Evolutionary conservation across 2,888 invertebrate genomes (phyloP).

Genomic region (Drosophila acutilabella): DNA sequence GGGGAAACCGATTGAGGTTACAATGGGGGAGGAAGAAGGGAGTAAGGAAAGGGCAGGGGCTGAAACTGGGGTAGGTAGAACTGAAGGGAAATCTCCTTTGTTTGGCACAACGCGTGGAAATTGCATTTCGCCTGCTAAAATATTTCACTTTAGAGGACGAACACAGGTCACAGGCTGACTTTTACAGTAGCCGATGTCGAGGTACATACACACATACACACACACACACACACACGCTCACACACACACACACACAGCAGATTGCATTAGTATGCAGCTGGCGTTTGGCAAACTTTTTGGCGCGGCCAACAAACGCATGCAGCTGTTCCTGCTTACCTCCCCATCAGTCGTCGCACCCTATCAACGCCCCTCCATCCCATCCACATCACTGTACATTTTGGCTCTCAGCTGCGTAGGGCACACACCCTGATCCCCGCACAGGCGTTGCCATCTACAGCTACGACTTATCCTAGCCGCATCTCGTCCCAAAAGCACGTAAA

Average conservation of each 20-base stretch:
- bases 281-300: slow-evolving; percentile 74
- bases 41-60: not conserved
- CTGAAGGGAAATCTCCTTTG: slow-evolving; percentile 32
- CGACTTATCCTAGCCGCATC: slow-evolving; percentile 58
- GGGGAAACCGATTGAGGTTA: slow-evolving; percentile 21
- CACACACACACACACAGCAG: not conserved
- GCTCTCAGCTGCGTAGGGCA: slow-evolving; percentile 8
- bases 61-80: not conserved
- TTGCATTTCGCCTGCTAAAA: slow-evolving; percentile 77
- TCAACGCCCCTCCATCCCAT: not conserved
- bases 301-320: slow-evolving; percentile 77
- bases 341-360: not conserved
- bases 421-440: not conserved
- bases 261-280: slow-evolving; percentile 73
- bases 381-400: not conserved
- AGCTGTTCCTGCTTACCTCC: slow-evolving; percentile 25
- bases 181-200: slow-evolving; percentile 60
- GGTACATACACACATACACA: slow-evolving; percentile 42
- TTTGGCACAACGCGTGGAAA: slow-evolving; percentile 68
- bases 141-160: slow-evolving; percentile 84
- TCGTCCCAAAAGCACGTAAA: slow-evolving; percentile 79
- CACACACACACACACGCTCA: slow-evolving; percentile 25
- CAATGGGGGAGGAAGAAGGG: not conserved
- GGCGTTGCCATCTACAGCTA: slow-evolving; percentile 7
- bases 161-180: slow-evolving; percentile 83